A percentile compares a stretch with the other conserved stretches of the same genome.
Evolutionary conservation across 2,113 vertebrate species (phyloP).

Genomic region (Serilophus lunatus): DNA sequence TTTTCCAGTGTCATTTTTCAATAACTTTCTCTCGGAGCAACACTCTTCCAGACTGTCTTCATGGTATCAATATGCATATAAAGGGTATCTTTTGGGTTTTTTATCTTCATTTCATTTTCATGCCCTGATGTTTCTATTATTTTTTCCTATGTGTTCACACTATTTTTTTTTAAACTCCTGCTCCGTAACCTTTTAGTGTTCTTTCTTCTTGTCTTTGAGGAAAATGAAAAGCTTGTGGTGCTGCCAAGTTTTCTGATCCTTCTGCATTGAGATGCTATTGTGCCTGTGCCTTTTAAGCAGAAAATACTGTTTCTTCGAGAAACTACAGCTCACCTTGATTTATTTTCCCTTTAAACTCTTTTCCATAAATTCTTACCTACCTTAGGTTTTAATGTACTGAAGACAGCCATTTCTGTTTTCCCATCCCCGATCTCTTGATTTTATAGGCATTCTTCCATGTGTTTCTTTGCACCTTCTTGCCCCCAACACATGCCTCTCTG

Average conservation of each 20-base stretch:
- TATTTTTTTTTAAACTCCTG: neutral
- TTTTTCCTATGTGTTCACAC: neutral
- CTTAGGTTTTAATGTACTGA: neutral
- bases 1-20: neutral
- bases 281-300: slow-evolving; percentile 6
- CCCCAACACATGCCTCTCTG: neutral
- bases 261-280: slow-evolving; percentile 24
- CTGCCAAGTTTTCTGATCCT: slow-evolving; percentile 39
- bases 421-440: neutral
- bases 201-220: slow-evolving; percentile 49
- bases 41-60: neutral
- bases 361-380: neutral
- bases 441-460: neutral
- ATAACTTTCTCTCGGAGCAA: neutral
- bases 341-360: slow-evolving; percentile 43
- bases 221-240: slow-evolving; percentile 6
- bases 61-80: neutral
- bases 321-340: slow-evolving; percentile 31
- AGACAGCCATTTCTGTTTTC: neutral
- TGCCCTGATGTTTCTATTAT: neutral
- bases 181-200: slow-evolving; percentile 12
- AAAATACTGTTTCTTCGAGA: neutral
- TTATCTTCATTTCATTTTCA: neutral
- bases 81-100: neutral
- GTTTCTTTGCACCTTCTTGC: neutral